Evolutionary conservation across 2,888 invertebrate species (phyloP).

Genomic region (Octodonta nipae): DNA sequence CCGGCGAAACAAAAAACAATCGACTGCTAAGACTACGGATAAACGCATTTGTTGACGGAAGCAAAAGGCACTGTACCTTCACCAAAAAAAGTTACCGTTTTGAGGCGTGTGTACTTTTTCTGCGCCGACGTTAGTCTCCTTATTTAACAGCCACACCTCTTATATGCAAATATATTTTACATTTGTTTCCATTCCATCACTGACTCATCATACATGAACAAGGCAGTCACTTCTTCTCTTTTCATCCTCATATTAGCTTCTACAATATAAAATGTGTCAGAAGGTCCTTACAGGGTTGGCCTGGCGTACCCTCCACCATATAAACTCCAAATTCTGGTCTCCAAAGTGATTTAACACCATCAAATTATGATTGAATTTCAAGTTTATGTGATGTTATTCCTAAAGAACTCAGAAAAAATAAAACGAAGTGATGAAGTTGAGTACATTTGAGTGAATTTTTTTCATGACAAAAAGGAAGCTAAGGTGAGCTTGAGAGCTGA

Average conservation of each 20-base stretch:
- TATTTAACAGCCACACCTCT: too few relatives aligned
- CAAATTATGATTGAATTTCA: slow-evolving; percentile 56
- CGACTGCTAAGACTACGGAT: too few relatives aligned
- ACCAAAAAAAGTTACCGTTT: too few relatives aligned
- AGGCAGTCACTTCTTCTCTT: slow-evolving; percentile 67
- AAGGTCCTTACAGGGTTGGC: slow-evolving; percentile 84
- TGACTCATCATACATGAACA: slow-evolving; percentile 65
- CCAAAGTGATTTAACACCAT: slow-evolving; percentile 79
- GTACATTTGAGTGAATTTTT: slow-evolving; percentile 90
- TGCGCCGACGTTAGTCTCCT: too few relatives aligned
- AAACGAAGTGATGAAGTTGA: slow-evolving; percentile 99
- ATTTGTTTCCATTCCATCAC: too few relatives aligned
- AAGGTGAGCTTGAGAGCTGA: slow-evolving; percentile 75
- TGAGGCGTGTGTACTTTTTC: too few relatives aligned
- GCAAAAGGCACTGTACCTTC: too few relatives aligned
- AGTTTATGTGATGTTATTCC: too few relatives aligned
- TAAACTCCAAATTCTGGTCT: slow-evolving; percentile 97
- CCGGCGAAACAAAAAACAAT: too few relatives aligned
- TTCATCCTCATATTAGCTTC: slow-evolving; percentile 93
- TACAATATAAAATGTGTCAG: slow-evolving; percentile 92
- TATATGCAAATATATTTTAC: too few relatives aligned
- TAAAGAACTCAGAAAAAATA: too few relatives aligned
- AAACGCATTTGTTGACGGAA: too few relatives aligned
- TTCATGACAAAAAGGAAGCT: slow-evolving; percentile 69
- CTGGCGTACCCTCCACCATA: slow-evolving; percentile 98